A percentile compares a stretch with the other conserved stretches of the same genome.
phyloP scores from a whole-genome alignment of 2,888 invertebrate genomes.

The Hypselothyrea guttata region DNA sequence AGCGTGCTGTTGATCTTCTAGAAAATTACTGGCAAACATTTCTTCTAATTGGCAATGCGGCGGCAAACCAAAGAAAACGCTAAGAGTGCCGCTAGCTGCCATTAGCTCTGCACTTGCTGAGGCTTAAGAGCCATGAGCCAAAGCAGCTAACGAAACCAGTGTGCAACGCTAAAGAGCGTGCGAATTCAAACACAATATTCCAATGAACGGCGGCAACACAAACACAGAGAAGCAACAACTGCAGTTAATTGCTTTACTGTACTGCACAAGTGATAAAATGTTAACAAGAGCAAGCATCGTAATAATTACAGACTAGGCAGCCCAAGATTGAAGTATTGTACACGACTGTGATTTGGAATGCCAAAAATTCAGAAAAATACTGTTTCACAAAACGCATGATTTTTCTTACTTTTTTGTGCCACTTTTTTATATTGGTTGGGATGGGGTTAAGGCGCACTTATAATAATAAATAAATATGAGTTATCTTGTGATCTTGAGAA shows the following conservation, averaged over 20 bases:
- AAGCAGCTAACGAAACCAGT: no score
- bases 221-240: constrained; percentile 19
- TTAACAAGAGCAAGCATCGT: constrained; percentile 43
- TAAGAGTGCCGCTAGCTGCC: constrained; percentile 26
- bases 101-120: constrained; percentile 16
- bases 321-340: no score
- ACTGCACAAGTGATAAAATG: constrained; percentile 36
- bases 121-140: no score
- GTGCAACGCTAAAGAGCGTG: constrained; percentile 36
- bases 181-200: constrained; percentile 38
- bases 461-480: no score
- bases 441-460: no score
- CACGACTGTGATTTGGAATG: no score
- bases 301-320: no score
- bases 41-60: constrained; percentile 61
- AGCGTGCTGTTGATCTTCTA: constrained; percentile 29
- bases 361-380: no score
- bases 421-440: no score
- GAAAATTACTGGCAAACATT: constrained; percentile 64
- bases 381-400: no score
- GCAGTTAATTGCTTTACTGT: constrained; percentile 40
- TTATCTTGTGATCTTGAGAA: no score
- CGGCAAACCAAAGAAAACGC: constrained; percentile 27
- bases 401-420: no score
- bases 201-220: constrained; percentile 11